Evolutionary conservation across 2,113 vertebrate species (phyloP), one percentile per base, ranked within the genome.

Genomic region (Pelusios castaneus): DNA sequence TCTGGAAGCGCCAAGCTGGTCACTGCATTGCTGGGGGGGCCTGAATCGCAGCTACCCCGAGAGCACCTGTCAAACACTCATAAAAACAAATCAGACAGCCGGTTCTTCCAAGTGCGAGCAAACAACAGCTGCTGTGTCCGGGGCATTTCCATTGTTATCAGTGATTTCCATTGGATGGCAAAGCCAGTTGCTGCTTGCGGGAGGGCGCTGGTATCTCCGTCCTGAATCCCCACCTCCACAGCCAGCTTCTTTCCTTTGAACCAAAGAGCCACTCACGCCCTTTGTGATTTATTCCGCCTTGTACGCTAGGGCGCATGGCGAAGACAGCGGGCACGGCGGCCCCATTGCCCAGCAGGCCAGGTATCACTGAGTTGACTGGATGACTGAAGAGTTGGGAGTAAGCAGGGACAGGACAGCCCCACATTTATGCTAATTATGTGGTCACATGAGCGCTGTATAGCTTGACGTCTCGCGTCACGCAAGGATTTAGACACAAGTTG

Each of bases 61-160:
- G 25, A 25, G 25, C 76, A 89, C 82, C 90, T 92, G 80, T 77
- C 81, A 95, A 77, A 31, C 22, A 67, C 38, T 47, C 67, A n/a
- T 41, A 67, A 79, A 85, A 67, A 7, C 91, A 84, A 90, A 85
- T n/a, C 82, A 91, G 91, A 8, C 75, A 84, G 75, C 89, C 45
- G 56, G 11, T 75, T 89, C 82, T 87, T 52, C 58, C 51, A 67
- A 6, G 82, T 47, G 58, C 78, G 58, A 6, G 5, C 34, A 43
- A 47, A 85, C 85, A 91, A 95, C 88, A 78, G 55, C 81, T 73
- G 31, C 24, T 67, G 19, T 56, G 47, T 41, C 91, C 47, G 25
- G 25, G 5, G 4, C 19, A 83, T 95, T 97, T 96, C 92, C 92
- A 91, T 94, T 63, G 27, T 80, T 84, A 75, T 85, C 92, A 83